phyloP scores from a whole-genome alignment of 2,113 vertebrate genomes.

The Solea senegalensis region DNA sequence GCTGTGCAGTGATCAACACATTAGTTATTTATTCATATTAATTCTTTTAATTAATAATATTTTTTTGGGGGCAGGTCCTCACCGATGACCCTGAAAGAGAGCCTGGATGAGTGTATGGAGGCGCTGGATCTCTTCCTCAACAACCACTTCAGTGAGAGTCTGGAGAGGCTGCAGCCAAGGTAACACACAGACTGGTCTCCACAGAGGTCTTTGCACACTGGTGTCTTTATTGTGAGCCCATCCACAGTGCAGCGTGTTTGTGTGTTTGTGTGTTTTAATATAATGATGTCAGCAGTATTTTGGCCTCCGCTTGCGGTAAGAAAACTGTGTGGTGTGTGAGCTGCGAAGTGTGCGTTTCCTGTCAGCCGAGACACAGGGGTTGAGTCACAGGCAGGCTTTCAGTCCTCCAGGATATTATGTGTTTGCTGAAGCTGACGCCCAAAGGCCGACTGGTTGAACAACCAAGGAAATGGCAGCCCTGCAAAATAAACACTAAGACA shows the following conservation, averaged over 20 bases:
- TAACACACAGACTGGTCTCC: constrained; percentile 45
- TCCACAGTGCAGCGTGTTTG: too few species aligned
- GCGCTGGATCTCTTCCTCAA: constrained; percentile 85
- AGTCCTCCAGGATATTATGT: constrained; percentile 81
- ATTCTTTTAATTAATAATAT: neutral
- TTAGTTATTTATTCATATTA: neutral
- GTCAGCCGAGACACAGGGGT: constrained; percentile 25
- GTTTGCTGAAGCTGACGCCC: constrained; percentile 83
- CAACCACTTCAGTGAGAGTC: constrained; percentile 84
- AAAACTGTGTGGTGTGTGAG: neutral
- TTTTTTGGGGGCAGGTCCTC: constrained; percentile 51
- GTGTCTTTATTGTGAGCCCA: too few species aligned
- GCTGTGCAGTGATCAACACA: too few species aligned
- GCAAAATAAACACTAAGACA: constrained; percentile 71
- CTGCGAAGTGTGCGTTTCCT: constrained; percentile 10
- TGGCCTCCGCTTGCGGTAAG: neutral
- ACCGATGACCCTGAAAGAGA: constrained; percentile 71
- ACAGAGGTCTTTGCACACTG: neutral
- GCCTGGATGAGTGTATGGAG: constrained; percentile 84
- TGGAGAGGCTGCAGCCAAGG: constrained; percentile 82
- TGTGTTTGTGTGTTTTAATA: neutral
- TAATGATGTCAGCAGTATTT: constrained; percentile 39
- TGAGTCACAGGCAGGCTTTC: constrained; percentile 7
- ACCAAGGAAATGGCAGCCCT: constrained; percentile 37
- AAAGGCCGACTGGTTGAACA: constrained; percentile 57